Percentiles rank a stretch among this genome's conserved stretches.
phyloP scores from a whole-genome alignment of 2,113 vertebrate genomes.

The Microcebus ravelobensis region DNA sequence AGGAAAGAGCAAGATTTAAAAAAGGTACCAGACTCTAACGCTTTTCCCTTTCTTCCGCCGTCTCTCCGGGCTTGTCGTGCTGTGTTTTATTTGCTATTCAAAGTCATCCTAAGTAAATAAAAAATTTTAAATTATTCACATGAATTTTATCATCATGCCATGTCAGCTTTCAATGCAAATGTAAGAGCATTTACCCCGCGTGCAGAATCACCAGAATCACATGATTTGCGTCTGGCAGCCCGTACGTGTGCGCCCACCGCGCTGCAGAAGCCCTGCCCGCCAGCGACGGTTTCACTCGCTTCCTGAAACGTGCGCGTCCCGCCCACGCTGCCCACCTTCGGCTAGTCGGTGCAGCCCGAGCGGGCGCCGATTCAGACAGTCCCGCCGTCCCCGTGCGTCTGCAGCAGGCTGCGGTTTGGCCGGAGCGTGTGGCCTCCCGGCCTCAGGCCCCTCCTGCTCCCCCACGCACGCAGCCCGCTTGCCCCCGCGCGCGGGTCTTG shows the following conservation, averaged over 20 bases:
- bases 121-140: background rate
- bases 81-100: background rate
- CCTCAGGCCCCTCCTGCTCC: fast-evolving
- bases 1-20: fast-evolving
- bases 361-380: fast-evolving
- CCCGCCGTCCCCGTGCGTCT: background rate
- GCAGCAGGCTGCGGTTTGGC: background rate
- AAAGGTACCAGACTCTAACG: fast-evolving
- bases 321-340: fast-evolving
- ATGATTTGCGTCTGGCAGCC: fast-evolving
- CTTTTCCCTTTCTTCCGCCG: too few species aligned
- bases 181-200: fast-evolving
- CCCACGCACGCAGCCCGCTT: fast-evolving
- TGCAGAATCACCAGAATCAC: background rate
- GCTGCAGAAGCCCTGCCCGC: fast-evolving
- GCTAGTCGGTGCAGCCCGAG: too few species aligned
- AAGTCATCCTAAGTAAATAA: background rate
- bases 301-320: fast-evolving
- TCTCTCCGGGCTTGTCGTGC: fast-evolving
- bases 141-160: background rate
- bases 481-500: fast-evolving
- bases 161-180: background rate
- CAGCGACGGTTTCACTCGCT: fast-evolving
- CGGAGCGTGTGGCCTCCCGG: fast-evolving
- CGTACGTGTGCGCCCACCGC: fast-evolving